phyloP scores from a whole-genome alignment of 2,888 invertebrate species.

The Pterobdella sp. region DNA sequence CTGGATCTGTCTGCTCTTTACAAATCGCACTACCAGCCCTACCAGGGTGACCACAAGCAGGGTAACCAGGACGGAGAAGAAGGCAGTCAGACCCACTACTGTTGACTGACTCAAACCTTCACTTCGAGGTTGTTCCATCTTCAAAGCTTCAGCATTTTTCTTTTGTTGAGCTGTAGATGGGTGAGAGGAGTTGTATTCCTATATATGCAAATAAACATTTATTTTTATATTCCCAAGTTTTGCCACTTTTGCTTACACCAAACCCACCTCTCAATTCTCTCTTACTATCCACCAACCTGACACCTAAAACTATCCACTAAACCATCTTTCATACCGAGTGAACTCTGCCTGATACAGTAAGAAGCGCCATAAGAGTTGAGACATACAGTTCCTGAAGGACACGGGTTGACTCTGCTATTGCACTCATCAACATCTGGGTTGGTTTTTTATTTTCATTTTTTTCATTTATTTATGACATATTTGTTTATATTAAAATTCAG shows the following conservation, averaged over 20 bases:
- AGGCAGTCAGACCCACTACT: background rate
- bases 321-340: background rate
- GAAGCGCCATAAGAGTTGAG: conserved; percentile 22
- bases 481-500: background rate
- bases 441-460: background rate
- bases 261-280: too few species aligned
- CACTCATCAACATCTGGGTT: conserved; percentile 22
- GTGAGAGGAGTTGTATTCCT: background rate
- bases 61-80: conserved; percentile 3
- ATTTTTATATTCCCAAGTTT: background rate
- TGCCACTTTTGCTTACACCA: background rate
- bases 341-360: conserved; percentile 3
- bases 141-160: background rate
- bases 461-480: background rate
- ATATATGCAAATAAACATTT: background rate
- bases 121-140: background rate
- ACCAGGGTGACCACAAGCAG: background rate
- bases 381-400: background rate
- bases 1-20: background rate
- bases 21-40: background rate
- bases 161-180: background rate
- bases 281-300: too few species aligned
- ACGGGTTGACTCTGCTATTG: conserved; percentile 6
- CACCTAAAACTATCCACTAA: background rate
- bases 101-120: background rate